Evolutionary conservation across 2,113 vertebrate genomes (phyloP), one percentile per base, ranked within the genome.

Genomic region (Leucopsar rothschildi): DNA sequence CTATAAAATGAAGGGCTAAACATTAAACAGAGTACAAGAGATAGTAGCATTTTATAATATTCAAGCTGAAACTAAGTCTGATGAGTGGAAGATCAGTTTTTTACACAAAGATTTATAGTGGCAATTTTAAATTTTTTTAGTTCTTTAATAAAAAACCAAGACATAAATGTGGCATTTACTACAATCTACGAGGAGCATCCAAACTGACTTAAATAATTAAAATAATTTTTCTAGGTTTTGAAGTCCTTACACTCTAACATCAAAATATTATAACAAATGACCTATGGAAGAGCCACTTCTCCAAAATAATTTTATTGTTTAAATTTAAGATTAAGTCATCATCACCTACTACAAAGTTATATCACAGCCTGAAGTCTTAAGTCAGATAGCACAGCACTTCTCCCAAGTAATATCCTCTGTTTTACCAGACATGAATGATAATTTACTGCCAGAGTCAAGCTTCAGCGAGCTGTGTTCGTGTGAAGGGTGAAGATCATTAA

Each of bases 401-500:
- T 63, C 27, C 27, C 40, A 85, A 65, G 55, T 44, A 92, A 40
- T 44, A 89, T 77, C 81, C 66, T 77, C 52, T 92, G 69, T 65
- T 69, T 75, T 39, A 81, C 45, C 72, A 94, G 82, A 88, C 57
- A 8, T 37, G 91, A 86, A 92, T 75, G 86, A 82, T 84, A 94
- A 96, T 95, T 93, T 86, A 91, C 84, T 90, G 77, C 72, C 49
- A 66, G 89, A 40, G 49, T 91, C 82, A 95, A 81, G 75, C 88
- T 88, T 84, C 92, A 92, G 88, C 84, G 92, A 25, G 65, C 57
- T 69, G 50, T 73, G 40, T 29, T 90, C 81, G 16, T 76, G 77
- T 65, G 93, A 97, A 97, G 92, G 97, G 77, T 63, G 93, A 97
- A 97, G 92, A 97, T 72, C 92, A 90, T 90, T 96, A 95, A 49